Conservation (phyloP, 2,113 vertebrate genomes). For the Leuciscus idus region DNA sequence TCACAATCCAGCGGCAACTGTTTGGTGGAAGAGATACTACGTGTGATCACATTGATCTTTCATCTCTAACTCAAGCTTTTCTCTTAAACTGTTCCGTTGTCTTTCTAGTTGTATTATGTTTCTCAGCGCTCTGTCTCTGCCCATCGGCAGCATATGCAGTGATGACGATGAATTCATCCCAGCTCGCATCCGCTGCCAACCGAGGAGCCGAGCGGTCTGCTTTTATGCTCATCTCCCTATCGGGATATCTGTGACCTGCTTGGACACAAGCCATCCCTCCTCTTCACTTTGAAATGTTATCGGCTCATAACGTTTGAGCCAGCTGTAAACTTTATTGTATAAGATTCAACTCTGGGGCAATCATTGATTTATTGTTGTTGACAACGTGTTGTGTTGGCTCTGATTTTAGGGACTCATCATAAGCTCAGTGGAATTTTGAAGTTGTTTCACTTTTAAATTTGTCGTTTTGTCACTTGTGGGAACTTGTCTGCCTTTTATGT, state of each 20-base stretch:
- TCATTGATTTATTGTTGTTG: constrained; percentile 2
- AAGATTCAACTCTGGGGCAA: constrained; percentile 19
- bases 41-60: neutral
- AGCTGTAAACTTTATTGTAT: constrained; percentile 41
- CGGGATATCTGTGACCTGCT: constrained; percentile 58
- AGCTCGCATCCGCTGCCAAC: constrained; percentile 57
- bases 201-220: constrained; percentile 49
- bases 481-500: constrained; percentile 64
- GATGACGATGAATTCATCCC: constrained; percentile 60
- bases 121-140: constrained; percentile 42
- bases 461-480: constrained; percentile 66
- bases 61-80: constrained; percentile 36
- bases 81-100: constrained; percentile 54
- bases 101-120: constrained; percentile 57
- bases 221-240: constrained; percentile 53
- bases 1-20: neutral
- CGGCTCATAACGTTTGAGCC: constrained; percentile 30
- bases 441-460: neutral
- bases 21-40: neutral
- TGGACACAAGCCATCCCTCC: constrained; percentile 33
- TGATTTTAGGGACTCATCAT: neutral
- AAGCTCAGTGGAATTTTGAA: neutral
- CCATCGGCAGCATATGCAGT: constrained; percentile 53
- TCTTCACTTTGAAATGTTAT: constrained; percentile 40
- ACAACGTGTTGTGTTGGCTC: neutral